Evolutionary conservation across 1,140 invertebrate species (phyloP).

Genomic region (Plectus sambesii): DNA sequence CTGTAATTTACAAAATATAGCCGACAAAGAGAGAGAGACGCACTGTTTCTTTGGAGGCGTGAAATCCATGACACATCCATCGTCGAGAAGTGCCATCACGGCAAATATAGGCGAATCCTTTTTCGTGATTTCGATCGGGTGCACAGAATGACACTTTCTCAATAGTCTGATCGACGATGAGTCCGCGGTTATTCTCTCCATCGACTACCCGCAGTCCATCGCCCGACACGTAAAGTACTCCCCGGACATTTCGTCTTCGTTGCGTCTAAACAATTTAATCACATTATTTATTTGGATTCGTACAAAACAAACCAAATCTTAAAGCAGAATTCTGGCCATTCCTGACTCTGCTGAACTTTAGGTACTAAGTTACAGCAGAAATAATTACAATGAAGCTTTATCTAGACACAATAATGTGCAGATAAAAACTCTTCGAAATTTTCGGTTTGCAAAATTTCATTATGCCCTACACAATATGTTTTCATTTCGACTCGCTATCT

Average conservation of each 20-base stretch:
- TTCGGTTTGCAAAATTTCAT: too few relatives aligned
- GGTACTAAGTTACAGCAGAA: too few relatives aligned
- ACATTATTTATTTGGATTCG: conserved; percentile 84
- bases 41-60: conserved; percentile 70
- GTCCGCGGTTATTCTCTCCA: conserved; percentile 85
- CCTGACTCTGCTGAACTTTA: conserved; percentile 58
- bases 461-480: too few relatives aligned
- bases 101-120: conserved; percentile 88
- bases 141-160: conserved; percentile 99
- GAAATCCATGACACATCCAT: conserved; percentile 99
- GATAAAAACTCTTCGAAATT: too few relatives aligned
- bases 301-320: conserved; percentile 56
- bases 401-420: too few relatives aligned
- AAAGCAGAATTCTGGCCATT: conserved; percentile 12
- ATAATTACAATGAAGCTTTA: too few relatives aligned
- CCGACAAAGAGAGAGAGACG: conserved; percentile 2
- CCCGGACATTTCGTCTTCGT: conserved; percentile 68
- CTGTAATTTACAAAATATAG: neutral
- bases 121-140: conserved; percentile 92
- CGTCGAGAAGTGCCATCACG: conserved; percentile 68
- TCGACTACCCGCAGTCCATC: conserved; percentile 94
- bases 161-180: conserved; percentile 98
- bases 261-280: conserved; percentile 53
- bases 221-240: conserved; percentile 85
- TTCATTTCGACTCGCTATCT: too few relatives aligned